Evolutionary conservation across 1,140 invertebrate genomes (phyloP), one percentile per base, ranked within the genome.

Genomic region (Spodoptera frugiperda): DNA sequence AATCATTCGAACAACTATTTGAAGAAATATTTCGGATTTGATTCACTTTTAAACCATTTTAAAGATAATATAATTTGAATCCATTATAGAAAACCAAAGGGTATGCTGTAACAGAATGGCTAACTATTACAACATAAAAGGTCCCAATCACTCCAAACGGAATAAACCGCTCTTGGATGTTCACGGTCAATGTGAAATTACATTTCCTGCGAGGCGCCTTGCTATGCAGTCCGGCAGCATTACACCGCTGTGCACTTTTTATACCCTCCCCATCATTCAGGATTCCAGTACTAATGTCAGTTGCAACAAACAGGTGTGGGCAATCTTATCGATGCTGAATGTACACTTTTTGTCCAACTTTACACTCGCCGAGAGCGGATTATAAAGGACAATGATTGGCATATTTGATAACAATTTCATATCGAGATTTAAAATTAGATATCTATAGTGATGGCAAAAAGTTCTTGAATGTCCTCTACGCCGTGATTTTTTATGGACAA

Each of bases 271-370:
- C 67, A 65, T 65, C 39, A 65, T 71, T 54, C 25, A 71, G 14
- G 68, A 71, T 71, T 71, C 51, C 49, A 44, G 51, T 55, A 55
- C 51, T 54, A 71, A 55, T 71, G 68, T 55, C 15, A 68, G 19
- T 54, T 15, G 48, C 15, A 19, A 53, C 10, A 68, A 51, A 67
- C 63, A 49, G 65, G 65, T 67, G 44, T 67, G 63, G 61, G 44
- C 12, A 25, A 67, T 61, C n/a, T 61, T 49, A 67, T 21, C 14
- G 19, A 67, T 67, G 11, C 19, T 49, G 12, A 25, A 17, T 46
- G 19, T 25, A 14, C 2, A 15, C 14, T 49, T 67, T 65, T 67
- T 49, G 14, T 44, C 17, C 1, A 14, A 14, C 30, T 49, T 25
- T n/a, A 12, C 11, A 63, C 8, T 48, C 5, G 17, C 15, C 15